Evolutionary conservation across 1,140 invertebrate species (phyloP).

Genomic region (Platyscapa corneri): DNA sequence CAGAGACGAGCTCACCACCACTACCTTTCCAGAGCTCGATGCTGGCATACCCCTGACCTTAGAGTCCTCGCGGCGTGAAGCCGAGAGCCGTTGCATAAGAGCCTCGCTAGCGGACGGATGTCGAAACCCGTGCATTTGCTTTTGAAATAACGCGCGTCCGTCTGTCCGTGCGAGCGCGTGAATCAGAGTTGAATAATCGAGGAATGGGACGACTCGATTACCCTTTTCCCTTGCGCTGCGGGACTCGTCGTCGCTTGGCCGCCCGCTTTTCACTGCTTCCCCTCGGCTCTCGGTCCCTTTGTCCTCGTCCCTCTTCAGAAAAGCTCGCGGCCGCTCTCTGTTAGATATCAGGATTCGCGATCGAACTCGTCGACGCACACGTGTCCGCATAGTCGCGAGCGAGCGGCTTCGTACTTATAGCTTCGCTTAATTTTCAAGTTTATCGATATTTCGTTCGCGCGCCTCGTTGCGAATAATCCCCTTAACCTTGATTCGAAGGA

Average conservation of each 20-base stretch:
- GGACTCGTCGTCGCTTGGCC: too few relatives aligned
- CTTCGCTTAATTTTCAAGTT: background rate
- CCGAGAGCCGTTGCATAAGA: constrained; percentile 29
- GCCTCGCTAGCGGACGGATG: constrained; percentile 56
- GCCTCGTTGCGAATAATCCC: background rate
- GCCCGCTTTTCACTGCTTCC: too few relatives aligned
- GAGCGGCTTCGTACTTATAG: constrained; percentile 3
- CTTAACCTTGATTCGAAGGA: background rate
- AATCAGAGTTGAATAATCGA: too few relatives aligned
- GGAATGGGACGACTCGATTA: too few relatives aligned
- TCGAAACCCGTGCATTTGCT: constrained; percentile 65
- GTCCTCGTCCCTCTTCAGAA: too few relatives aligned
- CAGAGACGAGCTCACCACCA: constrained; percentile 26
- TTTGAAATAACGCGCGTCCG: constrained; percentile 63
- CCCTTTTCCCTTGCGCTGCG: too few relatives aligned
- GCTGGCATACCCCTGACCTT: constrained; percentile 69
- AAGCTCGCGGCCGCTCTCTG: too few relatives aligned
- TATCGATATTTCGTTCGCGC: background rate
- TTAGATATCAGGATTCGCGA: too few relatives aligned
- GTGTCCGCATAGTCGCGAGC: background rate
- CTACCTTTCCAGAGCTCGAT: constrained; percentile 54
- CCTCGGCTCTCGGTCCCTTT: too few relatives aligned
- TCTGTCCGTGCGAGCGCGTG: background rate
- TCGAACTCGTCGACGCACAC: too few relatives aligned
- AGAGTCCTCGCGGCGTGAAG: constrained; percentile 59